These are phyloP conservation scores for Hybognathus amarus DNA, from an alignment of 2,797 vertebrate genomes.

Conservation along the genomic window DNA sequence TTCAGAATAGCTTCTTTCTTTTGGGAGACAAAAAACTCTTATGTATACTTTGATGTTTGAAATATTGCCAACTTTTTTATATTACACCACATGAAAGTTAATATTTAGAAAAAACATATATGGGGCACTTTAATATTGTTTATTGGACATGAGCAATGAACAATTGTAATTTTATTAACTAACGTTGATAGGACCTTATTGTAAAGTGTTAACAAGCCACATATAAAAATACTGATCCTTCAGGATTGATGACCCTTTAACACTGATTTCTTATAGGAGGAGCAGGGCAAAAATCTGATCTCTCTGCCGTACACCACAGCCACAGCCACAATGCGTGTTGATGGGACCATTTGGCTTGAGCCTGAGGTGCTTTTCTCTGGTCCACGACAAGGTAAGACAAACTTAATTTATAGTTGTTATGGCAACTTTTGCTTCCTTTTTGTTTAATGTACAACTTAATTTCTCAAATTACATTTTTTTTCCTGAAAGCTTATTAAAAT, in stretches of 20 bases:
- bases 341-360: constrained; percentile 94
- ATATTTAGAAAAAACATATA: neutral
- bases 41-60: neutral
- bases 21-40: too few species aligned
- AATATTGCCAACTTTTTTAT: too few species aligned
- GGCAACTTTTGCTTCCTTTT: neutral
- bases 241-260: neutral
- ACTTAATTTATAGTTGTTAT: neutral
- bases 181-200: neutral
- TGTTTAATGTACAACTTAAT: neutral
- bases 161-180: neutral
- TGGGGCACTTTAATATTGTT: neutral
- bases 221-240: neutral
- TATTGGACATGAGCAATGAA: neutral
- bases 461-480: neutral
- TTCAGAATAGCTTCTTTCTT: neutral
- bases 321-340: constrained; percentile 86
- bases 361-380: constrained; percentile 96
- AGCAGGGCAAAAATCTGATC: constrained; percentile 93
- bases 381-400: constrained; percentile 86
- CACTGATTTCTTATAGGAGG: constrained; percentile 70
- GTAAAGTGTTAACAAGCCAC: neutral
- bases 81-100: neutral
- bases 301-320: constrained; percentile 92
- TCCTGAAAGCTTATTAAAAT: neutral